phyloP scores from a whole-genome alignment of 2,113 vertebrate genomes.

The Aspidoscelis tigris region DNA sequence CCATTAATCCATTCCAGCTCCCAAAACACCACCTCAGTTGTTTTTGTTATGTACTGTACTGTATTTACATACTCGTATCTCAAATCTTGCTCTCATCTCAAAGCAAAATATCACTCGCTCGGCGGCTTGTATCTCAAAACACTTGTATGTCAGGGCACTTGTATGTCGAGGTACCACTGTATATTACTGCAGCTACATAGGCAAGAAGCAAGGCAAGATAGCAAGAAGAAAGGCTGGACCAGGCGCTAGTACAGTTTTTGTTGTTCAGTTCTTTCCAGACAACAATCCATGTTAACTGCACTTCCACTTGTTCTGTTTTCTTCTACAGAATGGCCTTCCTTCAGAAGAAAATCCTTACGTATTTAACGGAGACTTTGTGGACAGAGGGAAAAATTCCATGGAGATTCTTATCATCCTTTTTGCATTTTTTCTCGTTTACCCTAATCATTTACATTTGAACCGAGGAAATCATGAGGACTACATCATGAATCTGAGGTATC shows the following conservation, averaged over 20 bases:
- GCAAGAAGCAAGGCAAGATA: too few species aligned
- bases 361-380: slow-evolving; percentile 98
- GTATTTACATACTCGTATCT: too few species aligned
- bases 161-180: too few species aligned
- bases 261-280: background rate
- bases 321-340: slow-evolving; percentile 91
- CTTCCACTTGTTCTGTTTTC: slow-evolving; percentile 19
- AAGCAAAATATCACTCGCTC: too few species aligned
- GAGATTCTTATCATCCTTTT: slow-evolving; percentile 92
- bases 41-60: too few species aligned
- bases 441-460: slow-evolving; percentile 91
- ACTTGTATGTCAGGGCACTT: too few species aligned
- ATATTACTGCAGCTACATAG: too few species aligned
- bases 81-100: too few species aligned
- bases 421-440: slow-evolving; percentile 90
- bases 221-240: background rate
- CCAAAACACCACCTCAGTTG: too few species aligned
- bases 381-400: slow-evolving; percentile 91
- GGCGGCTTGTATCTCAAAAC: too few species aligned
- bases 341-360: slow-evolving; percentile 88
- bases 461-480: slow-evolving; percentile 98
- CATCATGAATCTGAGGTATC: slow-evolving; percentile 93
- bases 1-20: too few species aligned
- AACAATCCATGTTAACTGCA: background rate
- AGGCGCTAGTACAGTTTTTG: background rate